Percentiles rank a stretch among this genome's conserved stretches.
Conservation (phyloP, 2,797 vertebrate genomes). For the Buphagus erythrorhynchus region DNA sequence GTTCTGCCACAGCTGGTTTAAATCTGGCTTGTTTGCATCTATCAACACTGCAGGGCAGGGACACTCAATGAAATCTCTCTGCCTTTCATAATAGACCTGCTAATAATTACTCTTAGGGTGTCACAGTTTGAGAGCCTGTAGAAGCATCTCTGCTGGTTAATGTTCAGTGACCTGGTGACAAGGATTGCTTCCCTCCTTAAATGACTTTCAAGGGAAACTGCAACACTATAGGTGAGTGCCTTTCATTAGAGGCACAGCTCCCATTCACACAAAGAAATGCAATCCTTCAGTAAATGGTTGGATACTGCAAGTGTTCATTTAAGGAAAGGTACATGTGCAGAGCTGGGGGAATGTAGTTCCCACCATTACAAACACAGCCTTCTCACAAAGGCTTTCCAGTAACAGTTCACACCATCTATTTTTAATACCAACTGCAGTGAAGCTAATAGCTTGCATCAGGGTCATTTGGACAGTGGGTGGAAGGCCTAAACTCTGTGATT, state of each 20-base stretch:
- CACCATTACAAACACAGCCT: not conserved
- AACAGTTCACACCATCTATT: not conserved
- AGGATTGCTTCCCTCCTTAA: accelerated
- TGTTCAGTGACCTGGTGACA: not conserved
- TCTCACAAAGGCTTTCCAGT: not conserved
- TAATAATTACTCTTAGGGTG: not conserved
- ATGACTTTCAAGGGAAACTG: not conserved
- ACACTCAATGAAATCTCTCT: not conserved
- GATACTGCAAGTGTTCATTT: not conserved
- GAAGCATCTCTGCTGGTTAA: not conserved
- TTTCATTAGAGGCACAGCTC: not conserved
- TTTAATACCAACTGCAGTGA: conserved; percentile 2
- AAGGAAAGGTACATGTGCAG: not conserved
- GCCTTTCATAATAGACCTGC: not conserved
- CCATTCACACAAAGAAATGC: not conserved
- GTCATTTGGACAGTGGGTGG: not conserved
- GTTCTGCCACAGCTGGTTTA: not conserved
- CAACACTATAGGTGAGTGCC: not conserved
- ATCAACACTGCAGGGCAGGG: not conserved
- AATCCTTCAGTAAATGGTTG: not conserved
- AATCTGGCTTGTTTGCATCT: not conserved
- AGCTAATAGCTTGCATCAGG: not conserved
- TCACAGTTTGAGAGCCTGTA: not conserved
- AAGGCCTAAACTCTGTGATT: not conserved
- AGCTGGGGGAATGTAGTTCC: not conserved